Base-by-base conservation (phyloP, 1,140 invertebrate species). In the Drosophila sturtevanti region DNA sequence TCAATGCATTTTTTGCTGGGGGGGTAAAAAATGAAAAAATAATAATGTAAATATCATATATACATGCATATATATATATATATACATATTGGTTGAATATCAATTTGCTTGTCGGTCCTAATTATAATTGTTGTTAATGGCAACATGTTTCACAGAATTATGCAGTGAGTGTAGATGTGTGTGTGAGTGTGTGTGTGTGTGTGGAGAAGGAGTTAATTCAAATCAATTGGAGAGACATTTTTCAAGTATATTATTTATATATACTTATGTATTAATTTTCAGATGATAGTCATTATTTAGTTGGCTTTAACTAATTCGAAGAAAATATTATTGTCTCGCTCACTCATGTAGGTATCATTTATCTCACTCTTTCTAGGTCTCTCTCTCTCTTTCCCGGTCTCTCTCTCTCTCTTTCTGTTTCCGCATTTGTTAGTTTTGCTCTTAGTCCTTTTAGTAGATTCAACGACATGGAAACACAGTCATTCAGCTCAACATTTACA, bases 101-200 rank as follows among this genome's bases (percentile, higher is more conserved):
- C n/a, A 44, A 86, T 75, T 67, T 63, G 72, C 73, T 78, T 78
- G 81, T 86, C 81, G 65, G 48, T 48, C 54, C 81, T 72, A 86
- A 85, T 85, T 85, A 86, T 85, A 78, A 81, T 86, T 86, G 86
- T 18, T 74, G 67, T 75, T 75, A 86, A 85, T 85, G 65, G 74
- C 66, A 61, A 69, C 66, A 69, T 86, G 68, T 86, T 78, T 56
- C 56, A 79, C 73, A 79, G 70, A 76, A 84, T 77, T 72, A 71
- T 63, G 58, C 71, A 44, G 37, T 38, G 12, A 14, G 11, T 4
- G 12, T n/a, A 2, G 0, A 2, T 38, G 12, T n/a, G n/a, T 38
- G 37, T 38, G 37, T 38, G 9, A 1, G 11, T 37, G 35, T 37
- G 35, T 12, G 35, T 37, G 35, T 11, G 12, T 14, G 37, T 14